phyloP scores from a whole-genome alignment of 2,113 vertebrate genomes.

The Clarias batrachus region DNA sequence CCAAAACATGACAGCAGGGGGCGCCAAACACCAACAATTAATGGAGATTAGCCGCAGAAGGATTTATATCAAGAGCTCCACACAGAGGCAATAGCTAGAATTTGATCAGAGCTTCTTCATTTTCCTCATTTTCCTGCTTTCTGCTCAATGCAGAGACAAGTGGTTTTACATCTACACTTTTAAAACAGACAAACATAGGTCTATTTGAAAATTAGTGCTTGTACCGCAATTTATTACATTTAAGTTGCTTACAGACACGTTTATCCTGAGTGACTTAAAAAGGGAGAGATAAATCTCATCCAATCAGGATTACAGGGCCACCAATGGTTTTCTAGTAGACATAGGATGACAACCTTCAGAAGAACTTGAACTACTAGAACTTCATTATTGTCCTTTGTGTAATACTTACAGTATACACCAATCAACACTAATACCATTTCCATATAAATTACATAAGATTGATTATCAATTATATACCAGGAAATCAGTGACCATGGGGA shows the following conservation, averaged over 20 bases:
- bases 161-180: background rate
- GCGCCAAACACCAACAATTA: conserved; percentile 29
- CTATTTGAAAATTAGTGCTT: background rate
- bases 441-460: too few relatives aligned
- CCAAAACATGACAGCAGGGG: conserved; percentile 27
- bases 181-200: background rate
- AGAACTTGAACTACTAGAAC: background rate
- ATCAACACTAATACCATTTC: too few relatives aligned
- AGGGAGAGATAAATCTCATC: background rate
- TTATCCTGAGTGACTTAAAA: background rate
- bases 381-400: background rate
- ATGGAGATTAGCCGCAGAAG: background rate
- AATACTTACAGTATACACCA: background rate
- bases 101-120: background rate
- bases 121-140: background rate
- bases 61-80: background rate
- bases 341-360: background rate
- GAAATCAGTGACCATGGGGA: too few relatives aligned
- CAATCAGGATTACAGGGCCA: background rate
- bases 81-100: background rate
- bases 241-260: background rate
- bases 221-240: background rate
- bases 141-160: background rate
- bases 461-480: too few relatives aligned
- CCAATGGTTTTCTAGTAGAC: background rate